Evolutionary conservation across 1,140 invertebrate species (phyloP), one percentile per base, ranked within the genome.

Genomic region (Trachymyrmex septentrionalis): DNA sequence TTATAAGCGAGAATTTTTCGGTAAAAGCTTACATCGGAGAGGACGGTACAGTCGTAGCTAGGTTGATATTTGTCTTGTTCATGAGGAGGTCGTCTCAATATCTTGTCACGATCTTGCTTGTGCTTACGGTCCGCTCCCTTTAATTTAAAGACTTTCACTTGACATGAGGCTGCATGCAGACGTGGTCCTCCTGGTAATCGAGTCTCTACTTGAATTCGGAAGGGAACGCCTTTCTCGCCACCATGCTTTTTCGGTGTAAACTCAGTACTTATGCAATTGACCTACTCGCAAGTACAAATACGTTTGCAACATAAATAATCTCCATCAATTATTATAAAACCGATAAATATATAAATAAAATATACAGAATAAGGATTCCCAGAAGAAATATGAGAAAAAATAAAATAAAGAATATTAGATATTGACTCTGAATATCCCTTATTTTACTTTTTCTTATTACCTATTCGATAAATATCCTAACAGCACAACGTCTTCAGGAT

Each of bases 171-270:
- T 30, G 98, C 98, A 94, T 99, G 98, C 0, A 99, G 95, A 38
- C 97, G 95, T 76, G 93, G 88, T 44, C 93, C 93, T 88, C 94
- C 89, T 50, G 92, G 89, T 50, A 95, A 24, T 90, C 94, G 91
- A 0, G 98, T 98, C 95, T 98, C 98, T 73, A 99, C 98, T 95
- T 99, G 98, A 86, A 99, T 97, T 27, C 99, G 96, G 95, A 99
- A 99, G 38, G 99, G 99, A 14, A 99, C 99, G 7, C 99, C 99
- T 94, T 99, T 99, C 94, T 99, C 99, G 4, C 99, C 99, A 38
- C 99, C 99, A 95, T 99, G 99, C 94, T 99, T 99, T 93, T 99
- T 99, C 0, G 98, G 98, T 1, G 99, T 99, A 94, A 99, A 99
- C 95, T 99, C 99, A 3, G 99, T 99, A 86, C 98, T 99, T 85